Percentiles rank a stretch among this genome's conserved stretches.
Conservation (phyloP, 2,797 vertebrate genomes). For the Mus minutoides region DNA sequence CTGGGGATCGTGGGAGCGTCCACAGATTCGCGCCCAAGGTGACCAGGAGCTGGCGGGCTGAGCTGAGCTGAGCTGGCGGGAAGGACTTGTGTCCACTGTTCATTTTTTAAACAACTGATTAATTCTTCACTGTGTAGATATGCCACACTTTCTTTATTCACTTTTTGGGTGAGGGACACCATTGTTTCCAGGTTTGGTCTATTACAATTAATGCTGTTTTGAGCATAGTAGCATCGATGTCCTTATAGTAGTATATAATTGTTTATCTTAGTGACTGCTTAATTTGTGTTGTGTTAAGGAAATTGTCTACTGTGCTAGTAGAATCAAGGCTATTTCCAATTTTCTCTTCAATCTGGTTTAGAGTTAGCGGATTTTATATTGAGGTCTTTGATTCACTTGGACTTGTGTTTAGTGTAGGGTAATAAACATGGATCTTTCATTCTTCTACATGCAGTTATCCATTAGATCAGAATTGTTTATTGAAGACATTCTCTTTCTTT, state of each 20-base stretch:
- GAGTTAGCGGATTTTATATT: neutral
- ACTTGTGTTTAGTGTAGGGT: neutral
- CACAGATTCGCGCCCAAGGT: no score
- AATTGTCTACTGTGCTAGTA: neutral
- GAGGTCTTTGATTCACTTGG: neutral
- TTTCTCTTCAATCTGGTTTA: neutral
- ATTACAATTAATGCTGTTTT: neutral
- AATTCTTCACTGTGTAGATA: neutral
- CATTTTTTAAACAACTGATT: neutral
- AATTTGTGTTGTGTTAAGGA: neutral
- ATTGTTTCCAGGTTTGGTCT: neutral
- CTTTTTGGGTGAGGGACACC: neutral
- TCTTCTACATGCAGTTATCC: neutral
- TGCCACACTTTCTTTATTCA: neutral
- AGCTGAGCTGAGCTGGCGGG: no score
- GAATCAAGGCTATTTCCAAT: neutral
- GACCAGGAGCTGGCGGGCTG: no score
- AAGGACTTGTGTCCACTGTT: no score
- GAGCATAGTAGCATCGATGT: neutral
- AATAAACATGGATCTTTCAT: neutral
- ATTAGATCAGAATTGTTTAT: neutral
- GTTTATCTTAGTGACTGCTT: neutral
- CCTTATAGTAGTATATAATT: neutral
- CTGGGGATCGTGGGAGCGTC: no score
- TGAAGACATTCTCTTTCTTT: neutral